Base-by-base conservation (phyloP, 2,888 invertebrate genomes). In the Alviniconcha strummeri region DNA sequence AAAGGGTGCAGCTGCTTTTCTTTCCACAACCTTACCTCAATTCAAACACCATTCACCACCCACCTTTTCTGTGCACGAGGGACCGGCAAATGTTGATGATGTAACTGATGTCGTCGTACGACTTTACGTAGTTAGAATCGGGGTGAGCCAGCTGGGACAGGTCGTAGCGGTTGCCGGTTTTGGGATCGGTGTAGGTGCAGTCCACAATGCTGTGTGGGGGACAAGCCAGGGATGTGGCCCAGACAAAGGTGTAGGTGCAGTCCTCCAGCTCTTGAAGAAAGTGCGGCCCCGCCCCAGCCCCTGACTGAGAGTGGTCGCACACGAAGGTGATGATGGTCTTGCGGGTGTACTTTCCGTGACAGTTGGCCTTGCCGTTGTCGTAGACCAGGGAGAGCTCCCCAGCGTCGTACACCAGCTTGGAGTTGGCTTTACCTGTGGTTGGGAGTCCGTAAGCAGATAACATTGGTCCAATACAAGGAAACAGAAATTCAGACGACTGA, bases 311-410 rank as follows among this genome's bases (percentile, higher is more conserved):
- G 17, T 84, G 89, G 85, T 92, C 91, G 86, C 92, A 93, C 9
- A 89, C 82, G 85, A 92, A 92, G 11, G 86, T 89, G 56, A 93
- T 91, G 80, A 90, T 84, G 11, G 92, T 91, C 15, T 89, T 87
- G n/a, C 91, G 88, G 67, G 88, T 88, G 82, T 86, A 90, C 76
- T 88, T 88, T 4, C 77, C 75, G 77, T 89, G 88, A 80, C 91
- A 91, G 60, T 89, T 87, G 4, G 69, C 85, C 56, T 89, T 88
- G 7, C 93, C 93, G 52, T 87, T 89, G n/a, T 86, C 84, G 83
- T 92, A 93, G 0, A 89, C 91, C 77, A 94, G 87, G 77, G 90
- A 91, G 17, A 93, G 86, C 83, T 91, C 90, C 64, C 93, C 93
- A 84, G 90, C 89, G 80, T 90, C 88, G 85, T 93, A 94, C 1